phyloP scores from a whole-genome alignment of 2,113 vertebrate genomes.

The Rhea pennata region DNA sequence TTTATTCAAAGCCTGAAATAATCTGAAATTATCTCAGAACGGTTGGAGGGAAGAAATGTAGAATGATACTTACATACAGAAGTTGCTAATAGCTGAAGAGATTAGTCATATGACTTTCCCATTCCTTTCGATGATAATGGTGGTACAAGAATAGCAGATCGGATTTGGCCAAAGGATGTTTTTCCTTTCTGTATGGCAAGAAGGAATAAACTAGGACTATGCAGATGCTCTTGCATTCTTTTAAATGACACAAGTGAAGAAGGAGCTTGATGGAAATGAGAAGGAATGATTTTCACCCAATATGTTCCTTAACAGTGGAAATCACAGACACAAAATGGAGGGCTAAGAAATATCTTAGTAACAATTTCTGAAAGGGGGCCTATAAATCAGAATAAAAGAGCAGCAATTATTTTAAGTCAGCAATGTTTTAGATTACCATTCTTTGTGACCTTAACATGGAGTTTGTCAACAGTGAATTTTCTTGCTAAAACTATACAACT shows the following conservation, averaged over 20 bases:
- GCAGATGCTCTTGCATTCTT: not conserved
- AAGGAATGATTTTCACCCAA: not conserved
- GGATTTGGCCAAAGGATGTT: slow-evolving; percentile 25
- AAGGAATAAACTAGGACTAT: slow-evolving; percentile 20
- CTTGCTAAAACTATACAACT: not conserved
- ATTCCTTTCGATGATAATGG: slow-evolving; percentile 41
- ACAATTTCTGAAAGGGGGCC: not conserved
- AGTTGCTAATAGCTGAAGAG: slow-evolving; percentile 64
- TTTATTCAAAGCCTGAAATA: slow-evolving; percentile 55
- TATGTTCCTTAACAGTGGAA: slow-evolving; percentile 7
- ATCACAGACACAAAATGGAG: slow-evolving; percentile 35
- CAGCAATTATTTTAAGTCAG: slow-evolving; percentile 13
- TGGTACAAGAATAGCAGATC: slow-evolving; percentile 43
- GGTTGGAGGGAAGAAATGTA: slow-evolving; percentile 44
- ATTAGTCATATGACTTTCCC: slow-evolving; percentile 63
- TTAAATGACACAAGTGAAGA: not conserved
- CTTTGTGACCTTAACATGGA: not conserved
- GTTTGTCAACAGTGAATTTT: not conserved
- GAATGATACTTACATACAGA: slow-evolving; percentile 49
- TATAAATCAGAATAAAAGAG: slow-evolving; percentile 15
- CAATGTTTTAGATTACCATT: slow-evolving; percentile 14
- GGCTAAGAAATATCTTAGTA: slow-evolving; percentile 16
- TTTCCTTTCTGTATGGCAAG: slow-evolving; percentile 9
- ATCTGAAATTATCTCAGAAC: slow-evolving; percentile 62
- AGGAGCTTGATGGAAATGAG: not conserved